Percentiles rank a stretch among this genome's conserved stretches.
Conservation (phyloP, 2,113 vertebrate species). For the Toxotes chatareus region DNA sequence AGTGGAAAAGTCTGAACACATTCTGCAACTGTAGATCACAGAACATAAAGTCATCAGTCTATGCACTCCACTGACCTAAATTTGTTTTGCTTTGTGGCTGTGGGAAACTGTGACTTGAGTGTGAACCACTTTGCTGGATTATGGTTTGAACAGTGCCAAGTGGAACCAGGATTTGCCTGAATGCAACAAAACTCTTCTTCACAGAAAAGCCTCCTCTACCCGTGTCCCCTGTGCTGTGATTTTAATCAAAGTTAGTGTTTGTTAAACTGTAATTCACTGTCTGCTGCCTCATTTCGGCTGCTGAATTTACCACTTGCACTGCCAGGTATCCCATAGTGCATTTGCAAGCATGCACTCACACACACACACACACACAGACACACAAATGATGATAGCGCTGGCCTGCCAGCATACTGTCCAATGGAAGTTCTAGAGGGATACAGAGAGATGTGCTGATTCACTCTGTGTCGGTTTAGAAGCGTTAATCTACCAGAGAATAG, state of each 20-base stretch:
- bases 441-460: constrained; percentile 87
- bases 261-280: neutral
- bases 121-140: neutral
- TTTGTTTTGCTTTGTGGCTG: no score
- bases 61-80: no score
- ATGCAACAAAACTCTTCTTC: neutral
- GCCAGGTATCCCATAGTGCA: neutral
- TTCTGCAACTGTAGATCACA: neutral
- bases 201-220: neutral
- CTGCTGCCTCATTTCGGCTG: neutral
- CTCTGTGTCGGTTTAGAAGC: constrained; percentile 77
- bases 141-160: neutral
- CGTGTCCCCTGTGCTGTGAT: neutral
- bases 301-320: constrained; percentile 13
- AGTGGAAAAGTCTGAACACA: neutral
- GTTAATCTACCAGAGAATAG: constrained; percentile 84
- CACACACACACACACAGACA: constrained; percentile 40
- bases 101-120: neutral
- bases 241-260: neutral
- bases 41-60: neutral
- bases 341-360: constrained; percentile 2
- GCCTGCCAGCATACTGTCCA: constrained; percentile 15
- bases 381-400: constrained; percentile 48
- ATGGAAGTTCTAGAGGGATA: constrained; percentile 61
- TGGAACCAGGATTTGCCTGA: neutral